A percentile compares a stretch with the other conserved stretches of the same genome.
Evolutionary conservation across 1,140 invertebrate genomes (phyloP).

Genomic region (Drosophila nigrodunni): DNA sequence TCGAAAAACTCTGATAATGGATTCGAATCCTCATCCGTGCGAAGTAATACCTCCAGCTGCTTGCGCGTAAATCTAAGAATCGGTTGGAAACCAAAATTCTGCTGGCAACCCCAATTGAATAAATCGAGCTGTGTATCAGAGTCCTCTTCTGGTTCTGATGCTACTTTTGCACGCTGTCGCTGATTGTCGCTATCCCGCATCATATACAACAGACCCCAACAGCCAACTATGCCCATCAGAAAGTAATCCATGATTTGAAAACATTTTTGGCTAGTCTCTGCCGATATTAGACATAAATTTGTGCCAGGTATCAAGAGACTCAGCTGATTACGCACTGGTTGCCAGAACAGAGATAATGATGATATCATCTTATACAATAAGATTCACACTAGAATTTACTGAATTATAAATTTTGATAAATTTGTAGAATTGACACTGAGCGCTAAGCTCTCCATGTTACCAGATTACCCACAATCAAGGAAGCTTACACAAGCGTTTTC

Average conservation of each 20-base stretch:
- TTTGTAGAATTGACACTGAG: neutral
- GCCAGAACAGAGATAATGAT: neutral
- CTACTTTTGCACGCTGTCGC: too few relatives aligned
- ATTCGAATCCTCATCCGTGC: neutral
- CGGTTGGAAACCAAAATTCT: constrained; percentile 1
- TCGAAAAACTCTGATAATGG: neutral
- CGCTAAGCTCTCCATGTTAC: too few relatives aligned
- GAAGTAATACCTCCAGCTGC: neutral
- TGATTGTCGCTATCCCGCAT: neutral
- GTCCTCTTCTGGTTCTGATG: neutral
- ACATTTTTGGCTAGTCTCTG: neutral
- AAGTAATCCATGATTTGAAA: neutral
- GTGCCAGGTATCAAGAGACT: neutral
- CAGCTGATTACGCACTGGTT: neutral
- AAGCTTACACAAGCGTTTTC: too few relatives aligned
- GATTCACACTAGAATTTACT: neutral
- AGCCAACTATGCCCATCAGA: neutral
- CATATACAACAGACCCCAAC: neutral
- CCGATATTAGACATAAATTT: neutral
- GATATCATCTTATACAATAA: neutral
- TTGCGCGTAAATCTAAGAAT: neutral
- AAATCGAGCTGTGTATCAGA: neutral
- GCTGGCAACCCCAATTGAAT: neutral
- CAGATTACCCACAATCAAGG: too few relatives aligned
- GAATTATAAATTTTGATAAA: constrained; percentile 1